A percentile compares a stretch with the other conserved stretches of the same genome.
Conservation (phyloP, 2,888 invertebrate genomes). For the Ochropleura plecta region DNA sequence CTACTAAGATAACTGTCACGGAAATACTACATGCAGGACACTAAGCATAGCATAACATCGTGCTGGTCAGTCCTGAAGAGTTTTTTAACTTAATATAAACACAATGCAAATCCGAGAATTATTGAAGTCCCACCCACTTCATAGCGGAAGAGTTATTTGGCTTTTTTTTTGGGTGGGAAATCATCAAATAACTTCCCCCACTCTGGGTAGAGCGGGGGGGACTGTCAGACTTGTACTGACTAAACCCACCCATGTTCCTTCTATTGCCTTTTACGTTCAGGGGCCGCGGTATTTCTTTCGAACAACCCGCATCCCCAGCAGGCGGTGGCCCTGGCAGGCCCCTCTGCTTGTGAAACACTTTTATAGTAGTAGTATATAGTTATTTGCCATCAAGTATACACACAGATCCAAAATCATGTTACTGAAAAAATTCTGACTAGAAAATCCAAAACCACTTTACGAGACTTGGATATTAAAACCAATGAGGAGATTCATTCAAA, state of each 20-base stretch:
- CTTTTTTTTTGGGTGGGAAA: too few relatives aligned
- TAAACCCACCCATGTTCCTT: too few relatives aligned
- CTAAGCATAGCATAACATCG: not conserved
- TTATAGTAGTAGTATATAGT: too few relatives aligned
- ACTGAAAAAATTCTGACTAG: not conserved
- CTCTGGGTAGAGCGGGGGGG: too few relatives aligned
- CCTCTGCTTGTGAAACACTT: too few relatives aligned
- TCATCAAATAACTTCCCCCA: too few relatives aligned
- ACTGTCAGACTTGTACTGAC: too few relatives aligned
- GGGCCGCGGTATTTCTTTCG: too few relatives aligned
- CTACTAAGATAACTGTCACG: not conserved
- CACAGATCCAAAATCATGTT: not conserved
- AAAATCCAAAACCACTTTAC: not conserved
- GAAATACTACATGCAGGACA: not conserved
- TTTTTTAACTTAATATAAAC: not conserved
- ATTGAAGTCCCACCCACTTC: not conserved
- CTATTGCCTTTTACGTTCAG: too few relatives aligned
- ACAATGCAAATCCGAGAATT: not conserved
- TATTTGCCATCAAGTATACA: not conserved
- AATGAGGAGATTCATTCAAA: not conserved
- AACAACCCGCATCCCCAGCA: too few relatives aligned
- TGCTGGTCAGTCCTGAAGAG: not conserved
- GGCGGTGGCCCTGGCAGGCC: too few relatives aligned
- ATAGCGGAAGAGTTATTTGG: not conserved
- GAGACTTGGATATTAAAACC: not conserved